Conservation (phyloP, 2,797 vertebrate genomes). For the Gorsachius magnificus region DNA sequence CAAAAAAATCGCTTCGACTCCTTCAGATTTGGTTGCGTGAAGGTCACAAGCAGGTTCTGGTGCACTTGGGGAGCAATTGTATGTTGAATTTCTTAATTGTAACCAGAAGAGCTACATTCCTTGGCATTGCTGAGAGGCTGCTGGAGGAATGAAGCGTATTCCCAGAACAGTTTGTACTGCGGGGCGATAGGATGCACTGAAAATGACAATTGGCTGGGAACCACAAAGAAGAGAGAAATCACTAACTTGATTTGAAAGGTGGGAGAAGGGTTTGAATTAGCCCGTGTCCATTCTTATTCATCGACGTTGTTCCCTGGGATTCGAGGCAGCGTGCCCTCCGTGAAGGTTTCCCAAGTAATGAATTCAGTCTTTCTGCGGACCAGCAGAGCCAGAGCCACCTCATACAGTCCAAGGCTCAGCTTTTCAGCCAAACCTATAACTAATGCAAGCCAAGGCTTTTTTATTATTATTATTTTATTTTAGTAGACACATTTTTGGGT, state of each 20-base stretch:
- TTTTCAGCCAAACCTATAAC: neutral
- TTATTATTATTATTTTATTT: constrained; percentile 38
- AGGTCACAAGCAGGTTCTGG: constrained; percentile 57
- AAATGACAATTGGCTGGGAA: constrained; percentile 56
- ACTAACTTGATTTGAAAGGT: constrained; percentile 57
- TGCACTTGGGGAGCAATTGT: constrained; percentile 42
- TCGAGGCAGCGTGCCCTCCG: neutral
- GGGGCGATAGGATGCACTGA: neutral
- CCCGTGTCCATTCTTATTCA: constrained; percentile 7
- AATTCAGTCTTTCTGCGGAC: constrained; percentile 16
- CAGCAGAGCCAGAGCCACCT: neutral
- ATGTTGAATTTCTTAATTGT: constrained; percentile 61
- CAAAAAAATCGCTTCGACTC: neutral
- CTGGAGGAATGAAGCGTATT: constrained; percentile 45
- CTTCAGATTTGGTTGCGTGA: neutral
- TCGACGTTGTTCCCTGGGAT: neutral
- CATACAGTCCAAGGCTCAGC: neutral
- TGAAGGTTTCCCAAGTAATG: neutral
- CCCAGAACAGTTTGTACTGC: constrained; percentile 8
- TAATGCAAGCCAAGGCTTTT: neutral
- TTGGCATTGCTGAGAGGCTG: constrained; percentile 46
- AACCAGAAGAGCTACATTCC: constrained; percentile 63
- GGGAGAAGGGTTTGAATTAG: constrained; percentile 62
- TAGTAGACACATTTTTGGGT: constrained; percentile 27
- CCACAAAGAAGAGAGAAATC: constrained; percentile 35